Evolutionary conservation across 2,888 invertebrate species (phyloP).

Genomic region (Dolomedes plantarius): DNA sequence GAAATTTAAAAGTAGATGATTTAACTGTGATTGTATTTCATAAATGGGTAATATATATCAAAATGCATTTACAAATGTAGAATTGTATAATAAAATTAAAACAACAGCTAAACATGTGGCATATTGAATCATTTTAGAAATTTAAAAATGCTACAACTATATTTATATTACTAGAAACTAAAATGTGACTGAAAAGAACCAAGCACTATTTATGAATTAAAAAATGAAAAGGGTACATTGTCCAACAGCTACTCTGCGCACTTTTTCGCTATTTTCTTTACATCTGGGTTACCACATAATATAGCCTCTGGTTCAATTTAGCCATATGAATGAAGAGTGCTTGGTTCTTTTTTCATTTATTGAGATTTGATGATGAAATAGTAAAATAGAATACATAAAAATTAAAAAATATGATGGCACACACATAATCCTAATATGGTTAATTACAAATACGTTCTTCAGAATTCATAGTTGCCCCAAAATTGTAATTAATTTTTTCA

Average conservation of each 20-base stretch:
- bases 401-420: background rate
- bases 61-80: too few species aligned
- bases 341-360: background rate
- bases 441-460: background rate
- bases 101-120: background rate
- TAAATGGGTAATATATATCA: too few species aligned
- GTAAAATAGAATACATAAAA: background rate
- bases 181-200: conserved; percentile 1
- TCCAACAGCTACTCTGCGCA: background rate
- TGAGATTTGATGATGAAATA: background rate
- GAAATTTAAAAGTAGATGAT: too few species aligned
- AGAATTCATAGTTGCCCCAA: background rate
- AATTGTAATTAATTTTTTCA: too few species aligned
- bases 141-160: background rate
- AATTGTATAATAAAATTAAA: background rate
- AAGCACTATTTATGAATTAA: background rate
- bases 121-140: background rate
- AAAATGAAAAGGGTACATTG: background rate
- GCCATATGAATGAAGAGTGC: background rate
- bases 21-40: too few species aligned
- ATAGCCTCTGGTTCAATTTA: background rate
- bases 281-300: background rate
- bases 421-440: background rate
- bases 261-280: conserved; percentile 6
- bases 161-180: background rate